A percentile compares a stretch with the other conserved stretches of the same genome.
These are phyloP conservation scores for Falco punctatus DNA, from an alignment of 2,113 vertebrate species.

Conservation along the genomic window DNA sequence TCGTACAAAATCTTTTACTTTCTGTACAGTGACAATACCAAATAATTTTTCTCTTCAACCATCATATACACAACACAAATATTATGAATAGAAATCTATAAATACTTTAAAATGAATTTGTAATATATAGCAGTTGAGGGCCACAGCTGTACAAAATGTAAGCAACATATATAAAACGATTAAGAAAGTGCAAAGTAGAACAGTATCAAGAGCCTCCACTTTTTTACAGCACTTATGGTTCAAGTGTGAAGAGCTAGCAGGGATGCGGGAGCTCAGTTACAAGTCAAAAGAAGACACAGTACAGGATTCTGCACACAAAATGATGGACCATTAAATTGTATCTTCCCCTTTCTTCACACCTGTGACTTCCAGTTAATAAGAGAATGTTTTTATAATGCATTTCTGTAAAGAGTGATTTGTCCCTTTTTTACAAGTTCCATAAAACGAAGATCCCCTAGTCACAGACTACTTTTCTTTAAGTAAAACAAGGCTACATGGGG, in stretches of 20 bases:
- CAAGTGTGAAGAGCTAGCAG: slow-evolving; percentile 62
- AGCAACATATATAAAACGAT: slow-evolving; percentile 73
- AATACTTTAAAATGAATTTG: slow-evolving; percentile 75
- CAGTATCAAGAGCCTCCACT: slow-evolving; percentile 72
- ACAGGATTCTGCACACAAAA: slow-evolving; percentile 51
- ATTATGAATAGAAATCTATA: slow-evolving; percentile 74
- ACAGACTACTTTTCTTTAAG: not conserved
- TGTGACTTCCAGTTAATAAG: slow-evolving; percentile 75
- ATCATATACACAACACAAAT: slow-evolving; percentile 80
- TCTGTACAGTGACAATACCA: slow-evolving; percentile 70
- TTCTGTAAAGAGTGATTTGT: slow-evolving; percentile 57
- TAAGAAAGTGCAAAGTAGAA: slow-evolving; percentile 82
- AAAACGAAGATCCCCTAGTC: not conserved
- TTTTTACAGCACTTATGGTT: slow-evolving; percentile 74
- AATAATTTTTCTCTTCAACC: slow-evolving; percentile 67
- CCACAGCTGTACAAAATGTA: slow-evolving; percentile 78
- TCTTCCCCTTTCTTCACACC: slow-evolving; percentile 16
- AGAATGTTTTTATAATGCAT: slow-evolving; percentile 1
- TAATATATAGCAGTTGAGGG: slow-evolving; percentile 68
- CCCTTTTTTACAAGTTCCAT: slow-evolving; percentile 54
- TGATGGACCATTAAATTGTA: slow-evolving; percentile 23
- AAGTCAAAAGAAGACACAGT: slow-evolving; percentile 53
- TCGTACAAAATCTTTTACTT: slow-evolving; percentile 71
- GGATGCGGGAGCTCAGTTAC: slow-evolving; percentile 40
- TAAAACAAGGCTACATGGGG: not conserved